Conservation (phyloP, 2,888 invertebrate genomes). For the Pristionchus entomophagus region DNA sequence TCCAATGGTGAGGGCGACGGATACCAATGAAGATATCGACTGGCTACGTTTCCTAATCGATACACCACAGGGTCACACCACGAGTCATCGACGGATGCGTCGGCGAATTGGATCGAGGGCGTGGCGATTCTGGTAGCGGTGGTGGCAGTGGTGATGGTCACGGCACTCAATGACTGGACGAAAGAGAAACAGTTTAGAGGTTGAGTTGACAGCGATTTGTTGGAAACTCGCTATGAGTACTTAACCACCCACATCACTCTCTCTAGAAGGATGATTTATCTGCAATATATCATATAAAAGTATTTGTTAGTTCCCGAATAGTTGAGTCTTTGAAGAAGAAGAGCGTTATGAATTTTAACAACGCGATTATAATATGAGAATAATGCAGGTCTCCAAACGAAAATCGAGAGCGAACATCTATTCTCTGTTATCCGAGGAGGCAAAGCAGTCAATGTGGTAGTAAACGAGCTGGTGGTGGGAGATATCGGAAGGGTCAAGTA, state of each 20-base stretch:
- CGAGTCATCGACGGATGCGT: conserved; percentile 83
- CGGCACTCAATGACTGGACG: conserved; percentile 99
- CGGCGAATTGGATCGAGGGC: conserved; percentile 99
- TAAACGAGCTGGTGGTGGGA: conserved; percentile 97
- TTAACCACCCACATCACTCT: too few species aligned
- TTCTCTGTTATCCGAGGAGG: conserved; percentile 94
- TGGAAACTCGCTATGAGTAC: too few species aligned
- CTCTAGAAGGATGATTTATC: not conserved
- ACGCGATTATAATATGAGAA: too few species aligned
- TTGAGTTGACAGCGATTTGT: not conserved
- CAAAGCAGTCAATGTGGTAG: conserved; percentile 93
- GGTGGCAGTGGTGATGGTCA: conserved; percentile 90
- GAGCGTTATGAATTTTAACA: not conserved
- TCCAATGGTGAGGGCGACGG: too few species aligned
- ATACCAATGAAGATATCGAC: not conserved
- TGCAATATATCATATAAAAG: not conserved
- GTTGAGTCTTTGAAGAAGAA: too few species aligned
- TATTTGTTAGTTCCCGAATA: not conserved
- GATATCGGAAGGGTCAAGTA: conserved; percentile 92
- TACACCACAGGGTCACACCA: not conserved
- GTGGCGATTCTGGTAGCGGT: conserved; percentile 98
- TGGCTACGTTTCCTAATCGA: not conserved
- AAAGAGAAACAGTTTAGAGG: conserved; percentile 99
- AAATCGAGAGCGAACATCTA: conserved; percentile 99
- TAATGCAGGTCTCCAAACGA: conserved; percentile 79